Evolutionary conservation across 2,797 vertebrate genomes (phyloP).

Genomic region (Fistularia commersonii): DNA sequence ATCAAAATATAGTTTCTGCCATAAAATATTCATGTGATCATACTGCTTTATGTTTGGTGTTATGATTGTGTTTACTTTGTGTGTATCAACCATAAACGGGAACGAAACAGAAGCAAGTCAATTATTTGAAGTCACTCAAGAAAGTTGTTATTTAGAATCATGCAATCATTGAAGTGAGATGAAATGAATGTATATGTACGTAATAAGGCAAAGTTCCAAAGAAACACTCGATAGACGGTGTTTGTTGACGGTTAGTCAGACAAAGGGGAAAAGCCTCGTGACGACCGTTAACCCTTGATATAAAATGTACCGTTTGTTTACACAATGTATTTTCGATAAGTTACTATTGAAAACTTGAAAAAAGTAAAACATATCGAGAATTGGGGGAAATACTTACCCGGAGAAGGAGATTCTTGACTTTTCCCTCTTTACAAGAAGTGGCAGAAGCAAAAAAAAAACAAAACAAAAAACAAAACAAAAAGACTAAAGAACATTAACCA

Average conservation of each 20-base stretch:
- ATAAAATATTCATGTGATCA: too few relatives aligned
- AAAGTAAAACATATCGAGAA: not conserved
- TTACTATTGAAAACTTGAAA: not conserved
- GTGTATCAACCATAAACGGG: too few relatives aligned
- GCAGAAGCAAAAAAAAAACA: conserved; percentile 7
- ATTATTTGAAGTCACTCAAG: too few relatives aligned
- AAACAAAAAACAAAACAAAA: conserved; percentile 13
- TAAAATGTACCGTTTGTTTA: not conserved
- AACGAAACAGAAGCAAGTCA: too few relatives aligned
- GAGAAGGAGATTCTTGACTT: conserved; percentile 29
- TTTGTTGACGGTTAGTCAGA: conserved; percentile 5
- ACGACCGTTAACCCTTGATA: conserved; percentile 24
- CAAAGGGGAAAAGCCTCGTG: conserved; percentile 45
- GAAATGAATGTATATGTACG: not conserved
- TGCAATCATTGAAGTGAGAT: too few relatives aligned
- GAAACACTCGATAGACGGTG: not conserved
- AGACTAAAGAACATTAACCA: conserved; percentile 13
- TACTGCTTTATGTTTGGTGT: too few relatives aligned
- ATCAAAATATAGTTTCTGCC: too few relatives aligned
- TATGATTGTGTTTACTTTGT: too few relatives aligned
- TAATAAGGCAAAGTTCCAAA: not conserved
- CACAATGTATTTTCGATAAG: not conserved
- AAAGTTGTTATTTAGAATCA: too few relatives aligned
- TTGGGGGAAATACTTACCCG: conserved; percentile 44
- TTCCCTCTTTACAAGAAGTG: conserved; percentile 17